Evolutionary conservation across 2,888 invertebrate genomes (phyloP), one percentile per base, ranked within the genome.

Genomic region (Gastracanthus pulcherrimus): DNA sequence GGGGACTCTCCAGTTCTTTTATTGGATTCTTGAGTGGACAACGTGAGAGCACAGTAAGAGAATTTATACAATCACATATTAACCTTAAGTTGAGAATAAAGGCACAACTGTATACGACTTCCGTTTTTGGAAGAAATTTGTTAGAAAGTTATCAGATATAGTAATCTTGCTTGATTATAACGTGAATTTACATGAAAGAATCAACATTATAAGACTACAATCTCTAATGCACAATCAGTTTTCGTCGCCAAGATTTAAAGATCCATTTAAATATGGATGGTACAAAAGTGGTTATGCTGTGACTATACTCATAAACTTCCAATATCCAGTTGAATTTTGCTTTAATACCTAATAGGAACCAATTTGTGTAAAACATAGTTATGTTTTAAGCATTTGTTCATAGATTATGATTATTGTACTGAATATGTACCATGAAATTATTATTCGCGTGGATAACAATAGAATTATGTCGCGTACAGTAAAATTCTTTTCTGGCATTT

Each of bases 211-310:
- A 16, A 79, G 82, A 67, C 19, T 84, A 0, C 77, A 82, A 66
- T 82, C 80, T 0, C 66, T 82, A 2, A 74, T 64, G 13, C 76
- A 78, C 62, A 81, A 84, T 48, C 81, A 84, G 41, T 82, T 82
- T 48, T 82, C 79, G 23, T 82, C 79, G 0, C 81, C 81, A 29
- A 29, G 81, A 58, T 82, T 79, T 45, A 4, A 67, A 9, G 81
- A 80, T 62, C 19, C 81, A 2, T 82, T 83, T 11, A 77, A 80
- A 75, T 84, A 81, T 51, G 72, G 77, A n/a, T 84, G 78, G 82
- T 79, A 45, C 26, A 82, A 82, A 48, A 48, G 48, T 48, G 48
- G 48, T n/a, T n/a, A n/a, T n/a, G n/a, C n/a, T n/a, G n/a, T n/a
- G n/a, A n/a, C n/a, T n/a, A n/a, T n/a, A n/a, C n/a, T n/a, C n/a